phyloP scores from a whole-genome alignment of 2,797 vertebrate genomes.

The Eurystomus glaucurus region DNA sequence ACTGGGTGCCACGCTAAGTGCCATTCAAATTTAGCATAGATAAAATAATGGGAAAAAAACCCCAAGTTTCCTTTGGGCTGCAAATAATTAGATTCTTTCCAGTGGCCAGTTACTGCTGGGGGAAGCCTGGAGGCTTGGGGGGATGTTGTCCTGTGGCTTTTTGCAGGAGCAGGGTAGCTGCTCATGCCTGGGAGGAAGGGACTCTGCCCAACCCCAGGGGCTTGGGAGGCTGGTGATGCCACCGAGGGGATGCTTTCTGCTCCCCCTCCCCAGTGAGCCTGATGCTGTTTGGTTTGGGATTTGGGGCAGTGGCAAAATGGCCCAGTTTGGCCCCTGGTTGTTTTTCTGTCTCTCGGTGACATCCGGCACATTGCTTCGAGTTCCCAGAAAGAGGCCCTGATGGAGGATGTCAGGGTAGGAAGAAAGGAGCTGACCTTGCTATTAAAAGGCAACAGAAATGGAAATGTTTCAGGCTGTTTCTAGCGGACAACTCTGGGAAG shows the following conservation, averaged over 20 bases:
- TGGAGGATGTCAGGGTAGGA: constrained; percentile 40
- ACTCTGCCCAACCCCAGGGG: rapidly evolving
- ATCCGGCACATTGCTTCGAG: not conserved
- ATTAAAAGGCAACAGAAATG: constrained; percentile 45
- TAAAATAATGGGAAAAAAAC: not conserved
- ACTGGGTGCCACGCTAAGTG: not conserved
- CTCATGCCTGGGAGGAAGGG: not conserved
- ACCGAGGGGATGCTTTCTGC: not conserved
- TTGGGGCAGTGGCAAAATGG: not conserved
- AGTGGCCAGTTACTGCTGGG: not conserved
- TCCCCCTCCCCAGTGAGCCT: rapidly evolving
- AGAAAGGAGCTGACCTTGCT: constrained; percentile 51
- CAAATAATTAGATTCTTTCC: not conserved
- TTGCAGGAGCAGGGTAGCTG: not conserved
- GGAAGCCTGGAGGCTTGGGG: not conserved
- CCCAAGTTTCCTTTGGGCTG: not conserved
- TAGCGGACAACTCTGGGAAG: not conserved
- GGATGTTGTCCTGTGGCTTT: not conserved
- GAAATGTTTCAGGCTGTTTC: constrained; percentile 40
- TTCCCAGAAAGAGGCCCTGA: constrained; percentile 70
- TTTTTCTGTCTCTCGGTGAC: constrained; percentile 56
- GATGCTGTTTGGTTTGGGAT: not conserved
- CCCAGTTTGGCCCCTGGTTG: constrained; percentile 17
- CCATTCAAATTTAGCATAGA: rapidly evolving
- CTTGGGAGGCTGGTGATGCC: rapidly evolving